These are phyloP conservation scores for Dascillus cervinus DNA, from an alignment of 2,888 invertebrate species.

Conservation along the genomic window DNA sequence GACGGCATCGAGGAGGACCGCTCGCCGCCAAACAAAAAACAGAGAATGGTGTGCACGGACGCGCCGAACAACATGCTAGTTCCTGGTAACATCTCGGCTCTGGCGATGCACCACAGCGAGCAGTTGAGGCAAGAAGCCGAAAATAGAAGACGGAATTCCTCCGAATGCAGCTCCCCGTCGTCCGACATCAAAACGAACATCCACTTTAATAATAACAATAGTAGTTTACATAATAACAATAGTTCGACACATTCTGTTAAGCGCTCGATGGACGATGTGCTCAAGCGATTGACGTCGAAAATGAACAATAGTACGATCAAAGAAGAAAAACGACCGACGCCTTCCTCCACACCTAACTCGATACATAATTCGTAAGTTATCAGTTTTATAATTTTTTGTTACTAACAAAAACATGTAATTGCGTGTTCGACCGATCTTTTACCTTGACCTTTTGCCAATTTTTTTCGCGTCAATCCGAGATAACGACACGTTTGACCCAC, in stretches of 20 bases:
- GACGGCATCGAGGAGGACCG: slow-evolving; percentile 40
- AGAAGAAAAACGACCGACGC: slow-evolving; percentile 63
- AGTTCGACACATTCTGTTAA: slow-evolving; percentile 55
- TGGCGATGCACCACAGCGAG: slow-evolving; percentile 49
- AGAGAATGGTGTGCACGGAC: slow-evolving; percentile 33
- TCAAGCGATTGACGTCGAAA: slow-evolving; percentile 76
- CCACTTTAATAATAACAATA: slow-evolving; percentile 56
- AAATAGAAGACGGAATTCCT: slow-evolving; percentile 45
- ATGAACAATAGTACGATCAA: slow-evolving; percentile 71
- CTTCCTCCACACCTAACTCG: slow-evolving; percentile 55
- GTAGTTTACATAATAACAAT: slow-evolving; percentile 57
- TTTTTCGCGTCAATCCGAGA: no score
- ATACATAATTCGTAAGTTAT: slow-evolving; percentile 39
- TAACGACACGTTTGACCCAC: no score
- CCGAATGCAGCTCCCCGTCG: slow-evolving; percentile 67
- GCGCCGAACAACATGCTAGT: slow-evolving; percentile 29
- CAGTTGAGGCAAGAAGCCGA: slow-evolving; percentile 42
- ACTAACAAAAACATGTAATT: slow-evolving; percentile 1
- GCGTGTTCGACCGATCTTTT: slow-evolving; percentile 11
- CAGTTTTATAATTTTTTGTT: neutral
- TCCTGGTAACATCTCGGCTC: slow-evolving; percentile 30
- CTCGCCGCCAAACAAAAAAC: slow-evolving; percentile 41
- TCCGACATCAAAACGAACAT: slow-evolving; percentile 55
- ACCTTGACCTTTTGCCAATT: slow-evolving; percentile 26
- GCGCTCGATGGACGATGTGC: slow-evolving; percentile 86